Base-by-base conservation (phyloP, 2,113 vertebrate genomes). In the Arvicanthis niloticus region DNA sequence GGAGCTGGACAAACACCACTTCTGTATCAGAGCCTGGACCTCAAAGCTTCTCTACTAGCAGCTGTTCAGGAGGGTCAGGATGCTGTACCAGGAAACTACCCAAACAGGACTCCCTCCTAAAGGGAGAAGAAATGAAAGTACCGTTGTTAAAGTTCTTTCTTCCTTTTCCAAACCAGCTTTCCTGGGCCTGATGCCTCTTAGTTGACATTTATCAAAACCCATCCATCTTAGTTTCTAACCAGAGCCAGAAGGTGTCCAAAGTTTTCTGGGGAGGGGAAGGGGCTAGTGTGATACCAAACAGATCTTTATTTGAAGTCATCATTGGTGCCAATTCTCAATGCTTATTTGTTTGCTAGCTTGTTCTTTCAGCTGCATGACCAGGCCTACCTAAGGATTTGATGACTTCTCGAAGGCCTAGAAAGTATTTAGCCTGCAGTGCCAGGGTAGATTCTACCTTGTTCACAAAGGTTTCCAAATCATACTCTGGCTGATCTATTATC, bases 381-480 rank as follows among this genome's bases (percentile, higher is more conserved):
- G 68, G 9, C 15, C 13, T 94, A 99, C 15, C 13, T 94, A 99
- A 94, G 94, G 98, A 95, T 81, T 97, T 97, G 96, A 99, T 5
- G 0, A 97, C 98, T 93, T 98, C 99, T 98, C n/a, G 96, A 53
- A 99, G 70, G 42, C 68, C 68, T 65, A 97, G 73, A 76, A 98
- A 95, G 7, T 89, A 97, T 92, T 97, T 98, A 89, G 98, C 96
- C 87, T 97, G 97, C n/a, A 98, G 98, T 10, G 98, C 76, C 93
- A 98, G 0, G 0, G 98, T 98, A 89, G 82, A 89, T 60, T 98
- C 98, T 0, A 98, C 97, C 97, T 97, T 98, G 75, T 82, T 98
- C 72, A 99, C 98, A 97, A 99, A 98, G 16, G 96, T 98, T 96
- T 99, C 98, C 0, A 99, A 95, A 93, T 99, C 98, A 0, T 98